Evolutionary conservation across 2,113 vertebrate genomes (phyloP), one percentile per base, ranked within the genome.

Genomic region (Upupa epops): DNA sequence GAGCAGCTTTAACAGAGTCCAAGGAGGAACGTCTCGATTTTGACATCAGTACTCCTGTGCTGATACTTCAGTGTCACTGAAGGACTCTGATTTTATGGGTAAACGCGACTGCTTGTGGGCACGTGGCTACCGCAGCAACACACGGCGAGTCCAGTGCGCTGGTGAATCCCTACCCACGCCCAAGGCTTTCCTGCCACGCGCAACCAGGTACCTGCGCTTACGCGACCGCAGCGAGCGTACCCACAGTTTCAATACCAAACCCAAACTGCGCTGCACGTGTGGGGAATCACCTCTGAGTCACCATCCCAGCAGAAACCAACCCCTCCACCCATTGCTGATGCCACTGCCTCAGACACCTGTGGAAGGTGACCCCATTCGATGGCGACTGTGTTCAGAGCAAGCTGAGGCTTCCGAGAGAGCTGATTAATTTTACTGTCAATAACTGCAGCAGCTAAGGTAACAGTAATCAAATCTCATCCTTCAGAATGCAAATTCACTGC

Each of bases 351-450:
- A 40, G 2, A 2, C 26, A 34, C 7, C 22, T 32, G 64, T 52
- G 56, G 83, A 90, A 86, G 55, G 48, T 73, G 84, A 90, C 71
- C 48, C 71, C 19, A 37, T 76, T 72, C 86, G 92, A 82, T 11
- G 29, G 71, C 15, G 19, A 21, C 32, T 59, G 58, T 24, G 79
- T 42, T 85, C 72, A 83, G 60, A 94, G 66, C 19, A 80, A 92
- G 42, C 15, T 40, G 9, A 76, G 36, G 32, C 46, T 90, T 92
- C 73, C 58, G 86, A 89, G 79, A 64, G 37, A 79, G 60, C 8
- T 76, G 22, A 46, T 80, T 94, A 74, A 93, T 91, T 92, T 92
- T 92, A 83, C 49, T 89, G 64, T 68, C 84, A 93, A 77, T 87
- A 89, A 87, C 49, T 68, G 37, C 64, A 73, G 70, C 31, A 28